These are phyloP conservation scores for Ibycter americanus DNA, from an alignment of 2,797 vertebrate genomes.

Conservation along the genomic window DNA sequence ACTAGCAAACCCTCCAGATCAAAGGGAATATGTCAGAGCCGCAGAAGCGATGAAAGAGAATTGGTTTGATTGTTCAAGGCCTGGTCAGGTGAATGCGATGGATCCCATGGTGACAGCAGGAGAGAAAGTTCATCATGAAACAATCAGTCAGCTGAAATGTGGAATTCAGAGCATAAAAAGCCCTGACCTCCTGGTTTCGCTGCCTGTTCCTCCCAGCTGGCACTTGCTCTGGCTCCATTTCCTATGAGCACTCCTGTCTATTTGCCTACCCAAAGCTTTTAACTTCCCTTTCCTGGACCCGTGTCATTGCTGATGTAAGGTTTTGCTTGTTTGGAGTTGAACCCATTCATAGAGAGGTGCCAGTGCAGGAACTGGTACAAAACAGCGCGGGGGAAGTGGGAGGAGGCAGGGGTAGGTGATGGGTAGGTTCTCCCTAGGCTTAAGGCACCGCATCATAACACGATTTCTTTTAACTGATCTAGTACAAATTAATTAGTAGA, in stretches of 20 bases:
- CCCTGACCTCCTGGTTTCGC: neutral
- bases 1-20: neutral
- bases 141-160: neutral
- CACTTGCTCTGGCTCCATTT: neutral
- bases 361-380: neutral
- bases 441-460: neutral
- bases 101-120: neutral
- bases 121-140: neutral
- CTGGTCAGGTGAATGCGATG: neutral
- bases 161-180: neutral
- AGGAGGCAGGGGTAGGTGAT: neutral
- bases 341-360: neutral
- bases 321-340: neutral
- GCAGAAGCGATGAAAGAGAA: neutral
- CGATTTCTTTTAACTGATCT: neutral
- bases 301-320: neutral
- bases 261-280: neutral
- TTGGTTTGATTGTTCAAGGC: neutral
- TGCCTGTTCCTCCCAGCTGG: neutral
- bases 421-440: neutral
- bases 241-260: neutral
- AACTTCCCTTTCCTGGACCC: neutral
- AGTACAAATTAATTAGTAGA: neutral
- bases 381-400: neutral
- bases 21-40: slow-evolving; percentile 11